These are phyloP conservation scores for Melitaea athalia DNA, from an alignment of 2,888 invertebrate genomes.

Conservation along the genomic window DNA sequence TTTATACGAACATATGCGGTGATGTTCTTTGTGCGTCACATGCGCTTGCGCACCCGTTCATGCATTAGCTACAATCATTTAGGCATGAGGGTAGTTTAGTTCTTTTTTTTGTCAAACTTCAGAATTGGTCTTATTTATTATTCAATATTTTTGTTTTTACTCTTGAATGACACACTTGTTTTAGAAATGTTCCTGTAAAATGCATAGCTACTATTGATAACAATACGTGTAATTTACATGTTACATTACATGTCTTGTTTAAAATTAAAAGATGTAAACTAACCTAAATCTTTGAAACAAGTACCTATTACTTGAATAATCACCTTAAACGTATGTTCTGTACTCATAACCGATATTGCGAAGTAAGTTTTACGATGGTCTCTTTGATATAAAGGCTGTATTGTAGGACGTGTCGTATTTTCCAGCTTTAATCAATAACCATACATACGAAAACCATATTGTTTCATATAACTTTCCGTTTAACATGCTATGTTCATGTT, in stretches of 20 bases:
- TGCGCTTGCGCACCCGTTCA: conserved; percentile 39
- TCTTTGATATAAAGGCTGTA: conserved; percentile 2
- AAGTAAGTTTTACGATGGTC: not conserved
- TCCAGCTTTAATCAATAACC: conserved; percentile 13
- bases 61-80: conserved; percentile 39
- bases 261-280: too few species aligned
- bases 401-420: conserved; percentile 8
- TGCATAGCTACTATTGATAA: too few species aligned
- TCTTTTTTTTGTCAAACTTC: not conserved
- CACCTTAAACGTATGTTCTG: not conserved
- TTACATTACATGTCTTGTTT: too few species aligned
- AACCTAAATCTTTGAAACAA: too few species aligned
- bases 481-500: conserved; percentile 22
- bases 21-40: conserved; percentile 59
- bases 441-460: conserved; percentile 1
- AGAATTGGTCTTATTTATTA: not conserved
- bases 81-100: conserved; percentile 7
- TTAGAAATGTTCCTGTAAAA: too few species aligned
- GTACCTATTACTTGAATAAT: too few species aligned
- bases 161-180: not conserved
- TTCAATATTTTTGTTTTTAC: not conserved
- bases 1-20: conserved; percentile 58
- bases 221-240: too few species aligned
- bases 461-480: conserved; percentile 21
- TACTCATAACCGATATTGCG: not conserved